Evolutionary conservation across 2,888 invertebrate species (phyloP).

Genomic region (Chironomus tentans): DNA sequence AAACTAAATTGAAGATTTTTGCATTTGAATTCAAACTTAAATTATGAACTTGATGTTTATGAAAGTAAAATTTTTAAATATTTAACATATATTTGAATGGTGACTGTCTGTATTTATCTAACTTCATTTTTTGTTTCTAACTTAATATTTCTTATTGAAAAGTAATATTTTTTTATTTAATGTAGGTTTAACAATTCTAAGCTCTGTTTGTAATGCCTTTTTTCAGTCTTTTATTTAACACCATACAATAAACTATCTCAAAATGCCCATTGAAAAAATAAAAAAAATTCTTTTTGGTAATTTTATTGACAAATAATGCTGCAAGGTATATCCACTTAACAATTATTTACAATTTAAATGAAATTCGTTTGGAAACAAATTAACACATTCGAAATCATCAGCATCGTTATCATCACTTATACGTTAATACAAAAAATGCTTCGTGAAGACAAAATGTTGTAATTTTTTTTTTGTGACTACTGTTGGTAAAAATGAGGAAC

Average conservation of each 20-base stretch:
- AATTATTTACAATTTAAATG: background rate
- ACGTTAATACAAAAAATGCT: background rate
- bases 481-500: too few species aligned
- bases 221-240: background rate
- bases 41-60: too few species aligned
- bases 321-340: slow-evolving; percentile 16
- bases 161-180: too few species aligned
- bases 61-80: too few species aligned
- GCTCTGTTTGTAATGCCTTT: background rate
- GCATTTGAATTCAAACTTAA: too few species aligned
- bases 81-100: too few species aligned
- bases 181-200: background rate
- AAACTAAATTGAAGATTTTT: too few species aligned
- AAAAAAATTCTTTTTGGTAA: background rate
- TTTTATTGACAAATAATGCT: slow-evolving; percentile 11
- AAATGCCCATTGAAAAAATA: background rate
- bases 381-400: background rate
- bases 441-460: background rate
- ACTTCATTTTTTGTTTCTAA: too few species aligned
- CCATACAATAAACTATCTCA: too few species aligned
- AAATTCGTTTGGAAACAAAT: background rate
- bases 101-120: slow-evolving; percentile 22
- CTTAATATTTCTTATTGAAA: too few species aligned
- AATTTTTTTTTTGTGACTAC: background rate
- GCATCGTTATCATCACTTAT: background rate